A percentile compares a stretch with the other conserved stretches of the same genome.
Conservation (phyloP, 2,888 invertebrate species). For the Melipona beecheii region DNA sequence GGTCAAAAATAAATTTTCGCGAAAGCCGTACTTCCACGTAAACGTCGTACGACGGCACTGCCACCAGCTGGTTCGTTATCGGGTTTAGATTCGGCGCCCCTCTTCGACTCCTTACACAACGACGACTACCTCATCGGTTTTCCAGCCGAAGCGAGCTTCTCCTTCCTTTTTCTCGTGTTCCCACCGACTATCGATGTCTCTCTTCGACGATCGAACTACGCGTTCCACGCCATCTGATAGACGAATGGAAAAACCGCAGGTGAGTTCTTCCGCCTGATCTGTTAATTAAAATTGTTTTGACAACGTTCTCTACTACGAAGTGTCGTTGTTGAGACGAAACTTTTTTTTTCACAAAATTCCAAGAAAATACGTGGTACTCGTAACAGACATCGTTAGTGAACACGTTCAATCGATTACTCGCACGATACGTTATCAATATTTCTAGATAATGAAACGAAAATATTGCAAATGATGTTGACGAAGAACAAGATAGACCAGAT, state of each 20-base stretch:
- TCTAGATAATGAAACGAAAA: background rate
- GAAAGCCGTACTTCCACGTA: conserved; percentile 66
- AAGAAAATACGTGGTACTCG: background rate
- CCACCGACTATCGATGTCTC: conserved; percentile 3
- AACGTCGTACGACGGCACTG: conserved; percentile 71
- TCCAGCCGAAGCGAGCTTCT: conserved; percentile 9
- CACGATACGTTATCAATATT: conserved; percentile 46
- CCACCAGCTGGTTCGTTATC: conserved; percentile 78
- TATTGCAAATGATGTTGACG: background rate
- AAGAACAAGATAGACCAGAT: background rate
- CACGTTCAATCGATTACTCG: conserved; percentile 6
- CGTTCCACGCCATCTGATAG: conserved; percentile 50
- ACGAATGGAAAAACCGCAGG: background rate
- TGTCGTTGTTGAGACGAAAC: background rate
- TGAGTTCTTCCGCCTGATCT: background rate
- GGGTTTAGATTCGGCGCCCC: conserved; percentile 76
- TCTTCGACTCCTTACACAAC: conserved; percentile 45
- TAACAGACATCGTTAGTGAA: background rate
- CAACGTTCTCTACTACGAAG: background rate
- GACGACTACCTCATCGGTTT: conserved; percentile 37
- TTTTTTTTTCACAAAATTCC: background rate
- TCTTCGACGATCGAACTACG: conserved; percentile 50
- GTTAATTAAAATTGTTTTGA: background rate
- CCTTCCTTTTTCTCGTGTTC: background rate
- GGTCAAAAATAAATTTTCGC: conserved; percentile 48